Percentiles rank a stretch among this genome's conserved stretches.
Evolutionary conservation across 2,113 vertebrate species (phyloP).

Genomic region (Heterotilapia buettikoferi): DNA sequence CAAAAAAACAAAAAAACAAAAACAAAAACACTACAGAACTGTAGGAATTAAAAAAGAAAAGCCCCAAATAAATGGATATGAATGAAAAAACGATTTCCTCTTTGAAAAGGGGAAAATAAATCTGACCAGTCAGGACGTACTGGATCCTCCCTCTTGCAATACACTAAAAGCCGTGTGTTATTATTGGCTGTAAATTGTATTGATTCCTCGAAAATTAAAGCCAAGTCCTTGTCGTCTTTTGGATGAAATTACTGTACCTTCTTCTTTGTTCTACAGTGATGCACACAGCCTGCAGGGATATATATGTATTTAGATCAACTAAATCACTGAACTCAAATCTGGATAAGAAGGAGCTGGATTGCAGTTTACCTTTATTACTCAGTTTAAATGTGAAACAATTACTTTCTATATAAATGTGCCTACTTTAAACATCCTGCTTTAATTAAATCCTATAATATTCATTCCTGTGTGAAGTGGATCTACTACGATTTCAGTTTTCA

Average conservation of each 20-base stretch:
- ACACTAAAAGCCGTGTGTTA: neutral
- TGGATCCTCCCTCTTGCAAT: neutral
- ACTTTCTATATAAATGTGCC: neutral
- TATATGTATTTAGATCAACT: neutral
- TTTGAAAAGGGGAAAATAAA: neutral
- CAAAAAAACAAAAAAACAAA: fast-evolving
- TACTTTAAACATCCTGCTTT: neutral
- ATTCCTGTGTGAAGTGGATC: neutral
- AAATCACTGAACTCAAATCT: neutral
- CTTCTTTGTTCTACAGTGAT: neutral
- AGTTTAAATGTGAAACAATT: neutral
- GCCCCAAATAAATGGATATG: neutral
- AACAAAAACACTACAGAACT: neutral
- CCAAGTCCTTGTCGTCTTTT: conserved; percentile 1
- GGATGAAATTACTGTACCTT: neutral
- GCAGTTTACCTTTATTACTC: neutral
- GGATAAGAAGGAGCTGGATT: neutral
- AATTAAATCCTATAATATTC: neutral
- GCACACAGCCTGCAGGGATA: neutral
- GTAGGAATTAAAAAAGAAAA: neutral
- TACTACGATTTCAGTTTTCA: neutral
- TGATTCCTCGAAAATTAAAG: neutral
- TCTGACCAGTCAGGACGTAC: neutral
- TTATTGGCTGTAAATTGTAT: neutral
- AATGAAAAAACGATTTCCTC: neutral